These are phyloP conservation scores for Epistrophe eligans DNA, from an alignment of 2,888 invertebrate genomes.

Conservation along the genomic window DNA sequence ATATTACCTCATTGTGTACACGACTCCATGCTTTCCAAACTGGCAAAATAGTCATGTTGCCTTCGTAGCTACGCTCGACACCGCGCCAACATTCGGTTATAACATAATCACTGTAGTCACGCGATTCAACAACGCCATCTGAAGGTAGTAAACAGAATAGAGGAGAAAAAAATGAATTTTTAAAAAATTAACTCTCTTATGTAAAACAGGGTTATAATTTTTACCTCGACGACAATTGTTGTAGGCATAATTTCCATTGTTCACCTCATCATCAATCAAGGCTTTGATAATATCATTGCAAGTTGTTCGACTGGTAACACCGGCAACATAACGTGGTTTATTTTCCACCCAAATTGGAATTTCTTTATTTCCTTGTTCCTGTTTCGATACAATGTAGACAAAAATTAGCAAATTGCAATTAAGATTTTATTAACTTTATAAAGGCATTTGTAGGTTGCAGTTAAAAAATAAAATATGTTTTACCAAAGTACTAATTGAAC, in stretches of 20 bases:
- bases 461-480: conserved; percentile 65
- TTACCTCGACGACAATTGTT: conserved; percentile 53
- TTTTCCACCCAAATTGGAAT: conserved; percentile 82
- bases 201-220: conserved; percentile 43
- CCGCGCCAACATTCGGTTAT: conserved; percentile 92
- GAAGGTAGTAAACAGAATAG: conserved; percentile 47
- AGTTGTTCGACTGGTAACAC: conserved; percentile 82
- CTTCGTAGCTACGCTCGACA: conserved; percentile 87
- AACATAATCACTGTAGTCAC: conserved; percentile 86
- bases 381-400: conserved; percentile 23
- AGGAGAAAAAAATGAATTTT: neutral
- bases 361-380: conserved; percentile 82
- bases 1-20: conserved; percentile 87
- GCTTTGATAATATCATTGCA: conserved; percentile 83
- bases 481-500: conserved; percentile 81
- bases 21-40: conserved; percentile 93
- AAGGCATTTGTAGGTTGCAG: conserved; percentile 2
- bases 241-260: conserved; percentile 78
- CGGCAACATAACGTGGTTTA: conserved; percentile 82
- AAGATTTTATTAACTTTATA: conserved; percentile 10
- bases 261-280: conserved; percentile 83
- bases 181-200: conserved; percentile 19
- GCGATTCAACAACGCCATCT: conserved; percentile 84
- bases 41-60: conserved; percentile 89
- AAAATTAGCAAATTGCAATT: neutral